phyloP scores from a whole-genome alignment of 2,888 invertebrate genomes.

The Lucinisca nassula region DNA sequence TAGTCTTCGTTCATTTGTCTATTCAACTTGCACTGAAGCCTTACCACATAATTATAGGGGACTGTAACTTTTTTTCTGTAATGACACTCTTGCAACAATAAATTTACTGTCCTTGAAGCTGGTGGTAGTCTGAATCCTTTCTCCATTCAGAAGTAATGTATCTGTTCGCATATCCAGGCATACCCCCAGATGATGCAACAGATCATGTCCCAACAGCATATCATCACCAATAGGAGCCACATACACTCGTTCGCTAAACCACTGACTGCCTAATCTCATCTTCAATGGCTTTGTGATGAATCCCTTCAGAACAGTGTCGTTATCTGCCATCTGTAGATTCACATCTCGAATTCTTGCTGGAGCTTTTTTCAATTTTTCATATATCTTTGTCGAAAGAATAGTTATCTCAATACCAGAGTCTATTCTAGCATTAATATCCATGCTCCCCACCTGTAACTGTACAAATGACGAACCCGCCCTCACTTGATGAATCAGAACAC shows the following conservation, averaged over 20 bases:
- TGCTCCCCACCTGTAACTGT: conserved; percentile 9
- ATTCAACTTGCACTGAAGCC: neutral
- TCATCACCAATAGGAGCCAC: neutral
- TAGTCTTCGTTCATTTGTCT: neutral
- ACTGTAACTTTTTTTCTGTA: neutral
- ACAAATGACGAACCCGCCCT: conserved; percentile 26
- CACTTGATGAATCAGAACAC: neutral
- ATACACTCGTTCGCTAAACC: neutral
- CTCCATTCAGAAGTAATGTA: neutral
- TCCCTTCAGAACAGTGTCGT: neutral
- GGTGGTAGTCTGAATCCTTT: neutral
- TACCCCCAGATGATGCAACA: neutral
- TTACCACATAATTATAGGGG: neutral
- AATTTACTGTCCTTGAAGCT: neutral
- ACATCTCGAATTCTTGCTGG: neutral
- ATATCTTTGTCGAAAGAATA: conserved; percentile 27
- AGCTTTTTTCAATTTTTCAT: conserved; percentile 20
- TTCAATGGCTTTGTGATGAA: neutral
- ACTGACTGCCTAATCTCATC: neutral
- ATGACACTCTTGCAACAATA: neutral
- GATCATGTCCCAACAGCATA: too few relatives aligned
- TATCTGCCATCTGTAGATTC: neutral
- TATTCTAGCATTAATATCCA: conserved; percentile 11
- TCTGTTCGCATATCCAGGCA: neutral
- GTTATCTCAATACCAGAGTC: conserved; percentile 38